phyloP scores from a whole-genome alignment of 2,113 vertebrate genomes.

The Pomatorhinus ruficollis region DNA sequence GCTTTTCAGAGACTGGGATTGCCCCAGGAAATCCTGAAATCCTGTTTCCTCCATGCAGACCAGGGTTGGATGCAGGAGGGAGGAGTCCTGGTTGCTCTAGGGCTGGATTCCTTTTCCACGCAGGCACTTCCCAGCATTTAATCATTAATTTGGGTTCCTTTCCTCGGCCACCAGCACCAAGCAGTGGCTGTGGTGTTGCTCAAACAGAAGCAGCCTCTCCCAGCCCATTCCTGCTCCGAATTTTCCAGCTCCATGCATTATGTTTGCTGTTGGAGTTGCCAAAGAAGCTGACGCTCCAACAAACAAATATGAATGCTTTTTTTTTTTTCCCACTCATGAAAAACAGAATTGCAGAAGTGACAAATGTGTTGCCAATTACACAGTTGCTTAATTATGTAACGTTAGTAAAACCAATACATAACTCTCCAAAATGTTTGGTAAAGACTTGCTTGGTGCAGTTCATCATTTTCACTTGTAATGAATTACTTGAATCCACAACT shows the following conservation, averaged over 20 bases:
- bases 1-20: not conserved
- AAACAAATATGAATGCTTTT: constrained; percentile 43
- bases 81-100: not conserved
- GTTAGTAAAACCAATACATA: constrained; percentile 57
- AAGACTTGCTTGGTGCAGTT: constrained; percentile 35
- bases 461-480: constrained; percentile 57
- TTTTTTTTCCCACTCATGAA: not conserved
- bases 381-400: constrained; percentile 69
- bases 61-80: not conserved
- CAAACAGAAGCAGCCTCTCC: not conserved
- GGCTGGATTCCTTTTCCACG: not conserved
- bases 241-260: not conserved
- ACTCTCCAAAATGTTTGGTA: constrained; percentile 51
- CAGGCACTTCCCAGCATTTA: not conserved
- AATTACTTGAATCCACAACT: constrained; percentile 51
- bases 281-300: not conserved
- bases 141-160: not conserved
- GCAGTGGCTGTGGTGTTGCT: not conserved
- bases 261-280: not conserved
- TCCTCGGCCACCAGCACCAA: not conserved
- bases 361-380: constrained; percentile 70
- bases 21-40: not conserved
- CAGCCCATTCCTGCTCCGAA: not conserved
- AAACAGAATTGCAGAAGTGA: constrained; percentile 52
- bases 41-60: not conserved